phyloP scores from a whole-genome alignment of 2,113 vertebrate genomes.

The Chaetorhynchus papuensis region DNA sequence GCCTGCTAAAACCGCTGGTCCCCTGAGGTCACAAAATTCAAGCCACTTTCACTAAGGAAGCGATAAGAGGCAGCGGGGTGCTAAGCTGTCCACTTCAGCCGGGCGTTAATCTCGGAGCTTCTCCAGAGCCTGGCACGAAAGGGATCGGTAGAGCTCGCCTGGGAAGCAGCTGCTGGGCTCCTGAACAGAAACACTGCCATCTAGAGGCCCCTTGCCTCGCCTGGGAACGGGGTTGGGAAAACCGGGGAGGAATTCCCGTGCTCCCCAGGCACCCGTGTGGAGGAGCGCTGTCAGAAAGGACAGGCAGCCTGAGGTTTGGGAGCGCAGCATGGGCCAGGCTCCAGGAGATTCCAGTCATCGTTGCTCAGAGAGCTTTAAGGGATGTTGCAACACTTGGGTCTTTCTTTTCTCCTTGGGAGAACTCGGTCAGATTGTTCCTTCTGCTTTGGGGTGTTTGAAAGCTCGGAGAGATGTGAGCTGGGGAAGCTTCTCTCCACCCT shows the following conservation, averaged over 20 bases:
- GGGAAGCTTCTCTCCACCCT: not conserved
- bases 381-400: not conserved
- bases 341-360: not conserved
- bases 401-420: not conserved
- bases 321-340: not conserved
- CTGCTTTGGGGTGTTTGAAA: not conserved
- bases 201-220: conserved; percentile 41
- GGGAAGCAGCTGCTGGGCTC: not conserved
- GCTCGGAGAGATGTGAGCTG: not conserved
- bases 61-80: not conserved
- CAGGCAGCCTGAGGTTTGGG: not conserved
- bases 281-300: not conserved
- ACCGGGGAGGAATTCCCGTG: not conserved
- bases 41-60: conserved; percentile 6
- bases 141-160: not conserved
- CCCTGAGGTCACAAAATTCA: not conserved
- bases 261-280: not conserved
- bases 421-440: not conserved
- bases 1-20: not conserved
- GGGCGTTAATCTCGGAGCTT: not conserved
- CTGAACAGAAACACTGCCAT: conserved; percentile 74
- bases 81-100: conserved; percentile 10
- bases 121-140: not conserved
- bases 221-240: not conserved
- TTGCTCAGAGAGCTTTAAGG: not conserved